A percentile compares a stretch with the other conserved stretches of the same genome.
These are phyloP conservation scores for Campylomormyrus numenius DNA, from an alignment of 2,113 vertebrate genomes.

Conservation along the genomic window DNA sequence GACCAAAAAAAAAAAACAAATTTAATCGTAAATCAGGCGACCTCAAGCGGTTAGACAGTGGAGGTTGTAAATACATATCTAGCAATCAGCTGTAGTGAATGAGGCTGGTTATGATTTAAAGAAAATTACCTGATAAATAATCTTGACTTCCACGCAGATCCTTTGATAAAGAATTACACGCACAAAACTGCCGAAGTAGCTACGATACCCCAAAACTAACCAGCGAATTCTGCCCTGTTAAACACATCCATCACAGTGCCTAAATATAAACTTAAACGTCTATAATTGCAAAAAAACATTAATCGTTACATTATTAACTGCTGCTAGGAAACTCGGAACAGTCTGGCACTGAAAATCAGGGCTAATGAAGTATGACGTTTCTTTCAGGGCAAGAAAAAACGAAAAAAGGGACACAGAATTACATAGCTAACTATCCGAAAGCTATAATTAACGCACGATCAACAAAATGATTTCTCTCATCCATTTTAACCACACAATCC, in stretches of 20 bases:
- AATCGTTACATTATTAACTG: neutral
- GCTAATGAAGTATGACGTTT: neutral
- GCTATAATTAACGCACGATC: neutral
- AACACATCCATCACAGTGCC: neutral
- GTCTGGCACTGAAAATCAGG: neutral
- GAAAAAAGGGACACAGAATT: neutral
- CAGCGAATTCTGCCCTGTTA: neutral
- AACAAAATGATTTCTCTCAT: neutral
- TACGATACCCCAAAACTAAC: neutral
- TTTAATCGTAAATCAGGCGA: neutral
- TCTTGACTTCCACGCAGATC: neutral
- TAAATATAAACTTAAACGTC: neutral
- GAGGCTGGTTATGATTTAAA: neutral
- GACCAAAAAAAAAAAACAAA: neutral
- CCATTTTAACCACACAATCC: neutral
- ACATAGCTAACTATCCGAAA: neutral
- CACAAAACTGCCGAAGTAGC: neutral
- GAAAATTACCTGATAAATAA: slow-evolving; percentile 1
- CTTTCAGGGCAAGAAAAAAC: neutral
- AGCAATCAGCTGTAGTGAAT: neutral
- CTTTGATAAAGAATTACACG: neutral
- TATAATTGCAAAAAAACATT: neutral
- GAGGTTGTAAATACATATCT: too few species aligned
- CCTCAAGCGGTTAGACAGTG: neutral
- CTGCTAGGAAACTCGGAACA: neutral